A percentile compares a stretch with the other conserved stretches of the same genome.
These are phyloP conservation scores for Oxyteleia sp. DNA, from an alignment of 2,888 invertebrate genomes.

Conservation along the genomic window DNA sequence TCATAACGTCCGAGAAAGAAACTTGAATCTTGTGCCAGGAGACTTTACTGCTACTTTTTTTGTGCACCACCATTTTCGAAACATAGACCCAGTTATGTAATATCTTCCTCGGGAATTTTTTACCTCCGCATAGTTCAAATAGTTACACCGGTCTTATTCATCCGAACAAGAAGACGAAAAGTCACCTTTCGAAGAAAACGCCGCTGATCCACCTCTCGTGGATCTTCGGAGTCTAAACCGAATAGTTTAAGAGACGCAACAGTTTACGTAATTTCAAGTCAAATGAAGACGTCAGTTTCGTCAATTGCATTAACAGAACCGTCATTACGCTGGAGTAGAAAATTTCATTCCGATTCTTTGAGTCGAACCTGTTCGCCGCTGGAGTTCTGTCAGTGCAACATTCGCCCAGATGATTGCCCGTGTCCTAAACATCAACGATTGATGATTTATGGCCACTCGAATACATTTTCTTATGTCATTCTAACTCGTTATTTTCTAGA, in stretches of 20 bases:
- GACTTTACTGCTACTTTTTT: constrained; percentile 11
- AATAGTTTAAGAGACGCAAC: constrained; percentile 20
- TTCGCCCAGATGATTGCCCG: constrained; percentile 45
- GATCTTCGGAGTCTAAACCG: background rate
- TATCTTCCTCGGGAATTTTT: constrained; percentile 24
- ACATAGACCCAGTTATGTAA: constrained; percentile 42
- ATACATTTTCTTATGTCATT: constrained; percentile 52
- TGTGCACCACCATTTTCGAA: constrained; percentile 20
- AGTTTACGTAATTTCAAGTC: constrained; percentile 25
- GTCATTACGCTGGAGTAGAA: too few species aligned
- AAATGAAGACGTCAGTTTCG: constrained; percentile 39
- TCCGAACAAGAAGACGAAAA: background rate
- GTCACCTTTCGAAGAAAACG: constrained; percentile 37
- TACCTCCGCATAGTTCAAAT: constrained; percentile 40
- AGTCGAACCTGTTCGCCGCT: too few species aligned
- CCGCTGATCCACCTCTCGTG: background rate
- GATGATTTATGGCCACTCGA: constrained; percentile 51
- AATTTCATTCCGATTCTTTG: too few species aligned
- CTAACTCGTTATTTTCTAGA: constrained; percentile 29
- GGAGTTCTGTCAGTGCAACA: constrained; percentile 5
- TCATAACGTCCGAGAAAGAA: constrained; percentile 14
- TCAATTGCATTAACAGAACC: constrained; percentile 82
- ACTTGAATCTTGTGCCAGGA: constrained; percentile 21
- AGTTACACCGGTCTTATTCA: constrained; percentile 7
- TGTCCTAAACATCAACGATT: constrained; percentile 56